Percentiles rank a stretch among this genome's conserved stretches.
These are phyloP conservation scores for Gambusia yucatana DNA, from an alignment of 2,797 vertebrate genomes.

Conservation along the genomic window DNA sequence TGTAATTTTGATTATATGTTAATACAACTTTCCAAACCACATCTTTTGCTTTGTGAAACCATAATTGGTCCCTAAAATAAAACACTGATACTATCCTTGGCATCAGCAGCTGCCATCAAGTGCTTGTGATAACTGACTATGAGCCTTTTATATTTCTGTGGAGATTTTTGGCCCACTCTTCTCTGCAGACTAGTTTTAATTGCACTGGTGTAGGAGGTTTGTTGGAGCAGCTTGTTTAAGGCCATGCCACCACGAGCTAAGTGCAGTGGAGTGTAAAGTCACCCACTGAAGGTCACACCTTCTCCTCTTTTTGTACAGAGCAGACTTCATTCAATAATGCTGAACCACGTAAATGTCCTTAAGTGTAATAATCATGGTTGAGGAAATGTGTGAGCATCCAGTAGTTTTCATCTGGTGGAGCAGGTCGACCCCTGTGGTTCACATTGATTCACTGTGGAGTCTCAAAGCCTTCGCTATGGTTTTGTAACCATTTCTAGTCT, in stretches of 20 bases:
- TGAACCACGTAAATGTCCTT: neutral
- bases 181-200: neutral
- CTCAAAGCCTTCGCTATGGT: neutral
- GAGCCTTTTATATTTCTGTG: neutral
- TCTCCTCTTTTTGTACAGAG: neutral
- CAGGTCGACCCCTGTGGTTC: neutral
- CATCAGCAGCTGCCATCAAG: neutral
- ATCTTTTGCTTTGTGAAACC: neutral
- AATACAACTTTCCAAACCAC: neutral
- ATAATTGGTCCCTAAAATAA: neutral
- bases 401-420: neutral
- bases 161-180: neutral
- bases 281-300: neutral
- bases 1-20: neutral
- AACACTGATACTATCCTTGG: neutral
- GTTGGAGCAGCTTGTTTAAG: neutral
- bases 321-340: neutral
- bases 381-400: neutral
- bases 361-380: neutral
- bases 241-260: neutral
- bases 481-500: neutral
- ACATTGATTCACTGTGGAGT: neutral
- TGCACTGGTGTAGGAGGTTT: neutral
- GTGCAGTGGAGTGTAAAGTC: neutral
- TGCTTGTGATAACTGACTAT: neutral